phyloP scores from a whole-genome alignment of 92 coral and sea anemone genomes.

The Heteractis magnifica region DNA sequence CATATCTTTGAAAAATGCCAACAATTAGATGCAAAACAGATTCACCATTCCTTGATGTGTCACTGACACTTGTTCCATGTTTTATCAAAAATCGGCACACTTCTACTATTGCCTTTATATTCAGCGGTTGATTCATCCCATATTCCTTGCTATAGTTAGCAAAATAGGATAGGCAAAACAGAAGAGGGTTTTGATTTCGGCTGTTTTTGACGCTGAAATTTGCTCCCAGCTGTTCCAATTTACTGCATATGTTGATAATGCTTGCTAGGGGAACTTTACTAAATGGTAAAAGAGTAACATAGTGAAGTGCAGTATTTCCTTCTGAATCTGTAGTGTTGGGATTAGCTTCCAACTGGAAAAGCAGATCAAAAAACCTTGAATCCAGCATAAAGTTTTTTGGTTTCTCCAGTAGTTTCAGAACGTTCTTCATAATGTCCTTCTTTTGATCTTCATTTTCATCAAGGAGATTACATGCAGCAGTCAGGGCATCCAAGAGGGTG shows the following conservation, averaged over 20 bases:
- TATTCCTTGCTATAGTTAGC: no score
- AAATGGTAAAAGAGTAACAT: not conserved
- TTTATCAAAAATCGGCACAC: conserved; percentile 2
- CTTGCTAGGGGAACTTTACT: not conserved
- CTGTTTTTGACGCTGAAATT: not conserved
- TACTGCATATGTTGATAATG: not conserved
- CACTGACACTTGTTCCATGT: not conserved
- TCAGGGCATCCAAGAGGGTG: not conserved
- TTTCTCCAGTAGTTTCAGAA: not conserved
- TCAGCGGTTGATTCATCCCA: no score
- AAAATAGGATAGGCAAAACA: not conserved
- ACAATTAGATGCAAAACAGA: conserved; percentile 12
- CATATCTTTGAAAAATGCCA: not conserved
- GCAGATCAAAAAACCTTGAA: not conserved
- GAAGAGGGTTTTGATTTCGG: conserved; percentile 1
- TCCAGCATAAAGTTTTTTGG: not conserved
- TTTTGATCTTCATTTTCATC: no score
- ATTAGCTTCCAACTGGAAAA: not conserved
- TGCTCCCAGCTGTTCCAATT: not conserved
- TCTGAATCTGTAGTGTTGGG: not conserved
- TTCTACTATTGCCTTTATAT: not conserved
- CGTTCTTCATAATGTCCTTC: not conserved
- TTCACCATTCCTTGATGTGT: conserved; percentile 4
- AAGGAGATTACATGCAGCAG: not conserved
- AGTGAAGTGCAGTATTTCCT: conserved; percentile 2